Evolutionary conservation across 2,888 invertebrate genomes (phyloP).

Genomic region (Marasmarcha lunaedactyla): DNA sequence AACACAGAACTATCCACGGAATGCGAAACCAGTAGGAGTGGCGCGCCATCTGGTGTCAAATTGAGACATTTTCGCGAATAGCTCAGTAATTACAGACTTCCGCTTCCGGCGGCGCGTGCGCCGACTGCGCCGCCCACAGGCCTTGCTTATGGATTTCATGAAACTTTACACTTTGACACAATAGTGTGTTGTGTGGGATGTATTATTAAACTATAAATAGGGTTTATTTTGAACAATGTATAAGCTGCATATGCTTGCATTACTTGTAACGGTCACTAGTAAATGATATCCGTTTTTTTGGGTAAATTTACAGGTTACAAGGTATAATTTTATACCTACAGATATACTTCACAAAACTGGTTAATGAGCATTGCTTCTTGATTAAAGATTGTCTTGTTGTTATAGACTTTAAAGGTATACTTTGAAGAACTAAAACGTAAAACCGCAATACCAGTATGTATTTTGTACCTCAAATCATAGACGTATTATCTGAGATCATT

Average conservation of each 20-base stretch:
- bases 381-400: too few relatives aligned
- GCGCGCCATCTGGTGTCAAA: conserved; percentile 18
- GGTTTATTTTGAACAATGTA: neutral
- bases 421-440: too few relatives aligned
- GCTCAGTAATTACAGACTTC: conserved; percentile 58
- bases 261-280: too few relatives aligned
- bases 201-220: neutral
- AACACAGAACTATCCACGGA: neutral
- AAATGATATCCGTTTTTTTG: too few relatives aligned
- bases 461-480: too few relatives aligned
- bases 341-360: too few relatives aligned
- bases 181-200: neutral
- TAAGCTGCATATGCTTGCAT: too few relatives aligned
- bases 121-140: conserved; percentile 44
- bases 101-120: conserved; percentile 64
- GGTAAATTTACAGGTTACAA: too few relatives aligned
- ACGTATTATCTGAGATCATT: neutral
- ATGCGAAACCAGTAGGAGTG: neutral
- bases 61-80: conserved; percentile 67
- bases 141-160: conserved; percentile 21
- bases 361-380: too few relatives aligned
- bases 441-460: too few relatives aligned
- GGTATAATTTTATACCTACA: too few relatives aligned
- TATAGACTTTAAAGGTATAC: too few relatives aligned
- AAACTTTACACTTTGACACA: conserved; percentile 11